These are phyloP conservation scores for Poecile montanus DNA, from an alignment of 2,797 vertebrate genomes.

Conservation along the genomic window DNA sequence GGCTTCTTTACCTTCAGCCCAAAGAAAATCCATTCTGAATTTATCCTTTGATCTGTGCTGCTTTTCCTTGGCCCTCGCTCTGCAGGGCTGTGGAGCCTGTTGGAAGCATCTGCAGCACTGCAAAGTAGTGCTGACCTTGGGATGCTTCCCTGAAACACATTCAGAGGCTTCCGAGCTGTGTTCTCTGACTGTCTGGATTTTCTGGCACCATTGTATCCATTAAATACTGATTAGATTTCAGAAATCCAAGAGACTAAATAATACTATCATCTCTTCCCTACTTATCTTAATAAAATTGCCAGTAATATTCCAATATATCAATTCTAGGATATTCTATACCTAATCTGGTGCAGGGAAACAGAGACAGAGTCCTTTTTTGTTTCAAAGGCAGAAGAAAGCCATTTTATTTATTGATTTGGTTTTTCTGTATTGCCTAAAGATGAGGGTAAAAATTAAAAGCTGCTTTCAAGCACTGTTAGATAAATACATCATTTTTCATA, in stretches of 20 bases:
- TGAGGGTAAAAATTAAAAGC: slow-evolving; percentile 39
- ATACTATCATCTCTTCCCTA: slow-evolving; percentile 30
- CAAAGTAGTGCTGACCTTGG: slow-evolving; percentile 23
- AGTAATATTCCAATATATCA: slow-evolving; percentile 33
- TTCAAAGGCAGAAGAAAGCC: slow-evolving; percentile 15
- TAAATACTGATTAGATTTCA: slow-evolving; percentile 62
- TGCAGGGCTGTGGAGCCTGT: neutral
- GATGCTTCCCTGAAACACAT: neutral
- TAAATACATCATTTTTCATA: slow-evolving; percentile 57
- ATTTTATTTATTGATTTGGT: slow-evolving; percentile 19
- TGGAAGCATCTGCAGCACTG: neutral
- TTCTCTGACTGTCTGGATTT: slow-evolving; percentile 38
- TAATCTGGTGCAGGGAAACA: neutral
- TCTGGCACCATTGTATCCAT: neutral
- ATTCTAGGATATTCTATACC: neutral
- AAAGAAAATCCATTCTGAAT: neutral
- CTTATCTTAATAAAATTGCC: slow-evolving; percentile 44
- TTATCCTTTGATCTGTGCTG: neutral
- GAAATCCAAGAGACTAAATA: slow-evolving; percentile 42
- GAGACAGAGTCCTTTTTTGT: neutral
- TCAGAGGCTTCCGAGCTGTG: slow-evolving; percentile 6
- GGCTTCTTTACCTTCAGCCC: neutral
- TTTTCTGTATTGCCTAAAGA: slow-evolving; percentile 40
- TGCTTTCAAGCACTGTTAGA: slow-evolving; percentile 44
- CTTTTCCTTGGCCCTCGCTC: neutral